Evolutionary conservation across 2,797 vertebrate species (phyloP).

Genomic region (Poeciliopsis gracilis): DNA sequence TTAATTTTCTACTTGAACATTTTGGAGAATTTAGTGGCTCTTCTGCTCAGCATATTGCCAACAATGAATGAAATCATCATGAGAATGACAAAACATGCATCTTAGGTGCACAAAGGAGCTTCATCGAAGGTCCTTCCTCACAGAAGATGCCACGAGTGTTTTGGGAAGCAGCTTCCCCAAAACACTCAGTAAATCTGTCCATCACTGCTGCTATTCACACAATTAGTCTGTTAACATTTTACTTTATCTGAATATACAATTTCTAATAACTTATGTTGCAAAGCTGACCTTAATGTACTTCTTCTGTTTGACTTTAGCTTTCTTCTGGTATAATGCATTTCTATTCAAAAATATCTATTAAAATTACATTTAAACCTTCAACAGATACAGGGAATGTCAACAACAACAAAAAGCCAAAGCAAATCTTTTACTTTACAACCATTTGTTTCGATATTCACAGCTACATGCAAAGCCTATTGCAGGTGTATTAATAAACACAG

Average conservation of each 20-base stretch:
- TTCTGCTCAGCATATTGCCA: not conserved
- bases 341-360: not conserved
- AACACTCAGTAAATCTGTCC: too few relatives aligned
- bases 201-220: not conserved
- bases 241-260: not conserved
- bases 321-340: not conserved
- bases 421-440: not conserved
- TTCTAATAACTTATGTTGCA: not conserved
- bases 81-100: not conserved
- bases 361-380: not conserved
- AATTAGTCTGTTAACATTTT: not conserved
- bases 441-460: not conserved
- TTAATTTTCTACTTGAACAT: not conserved
- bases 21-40: not conserved
- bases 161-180: too few relatives aligned
- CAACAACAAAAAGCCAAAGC: not conserved
- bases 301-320: not conserved
- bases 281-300: not conserved
- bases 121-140: not conserved
- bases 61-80: not conserved
- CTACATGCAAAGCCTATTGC: too few relatives aligned
- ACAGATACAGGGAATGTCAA: not conserved
- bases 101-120: not conserved
- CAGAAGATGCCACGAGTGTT: too few relatives aligned
- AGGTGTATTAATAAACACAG: not conserved